phyloP scores from a whole-genome alignment of 2,797 vertebrate species.

The Gymnoscopelus braueri region DNA sequence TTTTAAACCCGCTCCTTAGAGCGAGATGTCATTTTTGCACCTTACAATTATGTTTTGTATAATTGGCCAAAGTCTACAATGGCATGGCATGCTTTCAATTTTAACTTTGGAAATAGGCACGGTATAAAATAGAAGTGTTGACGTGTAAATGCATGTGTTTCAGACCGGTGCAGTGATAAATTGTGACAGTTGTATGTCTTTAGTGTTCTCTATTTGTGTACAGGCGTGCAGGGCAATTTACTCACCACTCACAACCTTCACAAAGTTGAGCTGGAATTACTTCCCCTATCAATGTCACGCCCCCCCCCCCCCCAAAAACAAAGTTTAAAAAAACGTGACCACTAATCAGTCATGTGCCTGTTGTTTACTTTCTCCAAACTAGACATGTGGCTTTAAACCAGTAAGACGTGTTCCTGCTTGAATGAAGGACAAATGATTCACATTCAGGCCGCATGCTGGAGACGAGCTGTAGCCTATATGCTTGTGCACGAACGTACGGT shows the following conservation, averaged over 20 bases:
- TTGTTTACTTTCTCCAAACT: constrained; percentile 24
- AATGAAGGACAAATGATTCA: constrained; percentile 32
- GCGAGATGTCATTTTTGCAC: no score
- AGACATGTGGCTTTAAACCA: constrained; percentile 43
- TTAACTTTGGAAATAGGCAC: not conserved
- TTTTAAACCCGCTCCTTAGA: not conserved
- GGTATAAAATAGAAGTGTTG: not conserved
- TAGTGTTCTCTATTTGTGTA: not conserved
- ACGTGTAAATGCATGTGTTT: not conserved
- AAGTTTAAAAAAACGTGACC: not conserved
- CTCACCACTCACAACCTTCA: not conserved
- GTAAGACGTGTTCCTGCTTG: constrained; percentile 44
- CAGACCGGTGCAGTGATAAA: not conserved
- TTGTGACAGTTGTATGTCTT: not conserved
- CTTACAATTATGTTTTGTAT: no score
- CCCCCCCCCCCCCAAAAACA: not conserved
- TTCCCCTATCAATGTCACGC: no score
- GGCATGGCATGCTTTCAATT: not conserved
- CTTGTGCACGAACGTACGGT: constrained; percentile 39
- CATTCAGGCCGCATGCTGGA: constrained; percentile 13
- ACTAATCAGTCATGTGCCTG: not conserved
- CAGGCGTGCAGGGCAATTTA: not conserved
- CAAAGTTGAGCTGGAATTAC: no score
- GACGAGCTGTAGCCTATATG: constrained; percentile 38
- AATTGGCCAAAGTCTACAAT: no score